Conservation (phyloP, 1,140 invertebrate species). For the Carposina sasakii region DNA sequence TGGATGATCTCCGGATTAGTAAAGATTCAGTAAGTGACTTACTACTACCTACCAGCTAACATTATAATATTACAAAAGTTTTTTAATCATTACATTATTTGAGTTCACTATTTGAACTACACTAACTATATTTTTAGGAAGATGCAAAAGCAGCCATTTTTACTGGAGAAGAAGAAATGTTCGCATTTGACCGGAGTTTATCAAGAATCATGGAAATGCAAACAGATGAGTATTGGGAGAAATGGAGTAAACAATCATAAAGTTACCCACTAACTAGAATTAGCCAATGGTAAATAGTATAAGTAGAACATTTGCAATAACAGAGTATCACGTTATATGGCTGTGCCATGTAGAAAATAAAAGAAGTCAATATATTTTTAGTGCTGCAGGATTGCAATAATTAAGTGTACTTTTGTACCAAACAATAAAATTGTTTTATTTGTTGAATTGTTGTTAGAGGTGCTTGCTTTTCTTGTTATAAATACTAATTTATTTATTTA, state of each 20-base stretch:
- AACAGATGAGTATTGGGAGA: slow-evolving; percentile 92
- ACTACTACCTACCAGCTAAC: background rate
- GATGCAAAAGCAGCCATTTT: slow-evolving; percentile 89
- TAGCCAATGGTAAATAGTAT: too few relatives aligned
- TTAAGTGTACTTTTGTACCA: too few relatives aligned
- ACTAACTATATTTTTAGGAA: slow-evolving; percentile 67
- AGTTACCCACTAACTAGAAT: too few relatives aligned
- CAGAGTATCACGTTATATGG: too few relatives aligned
- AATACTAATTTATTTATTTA: too few relatives aligned
- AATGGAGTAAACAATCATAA: slow-evolving; percentile 81
- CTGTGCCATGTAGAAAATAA: too few relatives aligned
- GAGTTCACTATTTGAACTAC: background rate
- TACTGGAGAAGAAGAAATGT: slow-evolving; percentile 97
- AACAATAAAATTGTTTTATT: too few relatives aligned
- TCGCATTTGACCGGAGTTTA: slow-evolving; percentile 95
- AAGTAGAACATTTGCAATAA: too few relatives aligned
- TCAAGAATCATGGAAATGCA: slow-evolving; percentile 97
- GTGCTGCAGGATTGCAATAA: too few relatives aligned
- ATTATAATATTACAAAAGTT: background rate
- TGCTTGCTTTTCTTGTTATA: too few relatives aligned
- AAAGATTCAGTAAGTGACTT: slow-evolving; percentile 58
- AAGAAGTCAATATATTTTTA: too few relatives aligned
- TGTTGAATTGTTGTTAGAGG: too few relatives aligned
- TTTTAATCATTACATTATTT: background rate
- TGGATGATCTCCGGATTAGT: slow-evolving; percentile 94